A percentile compares a stretch with the other conserved stretches of the same genome.
Conservation (phyloP, 2,797 vertebrate genomes). For the Halcyon badia region DNA sequence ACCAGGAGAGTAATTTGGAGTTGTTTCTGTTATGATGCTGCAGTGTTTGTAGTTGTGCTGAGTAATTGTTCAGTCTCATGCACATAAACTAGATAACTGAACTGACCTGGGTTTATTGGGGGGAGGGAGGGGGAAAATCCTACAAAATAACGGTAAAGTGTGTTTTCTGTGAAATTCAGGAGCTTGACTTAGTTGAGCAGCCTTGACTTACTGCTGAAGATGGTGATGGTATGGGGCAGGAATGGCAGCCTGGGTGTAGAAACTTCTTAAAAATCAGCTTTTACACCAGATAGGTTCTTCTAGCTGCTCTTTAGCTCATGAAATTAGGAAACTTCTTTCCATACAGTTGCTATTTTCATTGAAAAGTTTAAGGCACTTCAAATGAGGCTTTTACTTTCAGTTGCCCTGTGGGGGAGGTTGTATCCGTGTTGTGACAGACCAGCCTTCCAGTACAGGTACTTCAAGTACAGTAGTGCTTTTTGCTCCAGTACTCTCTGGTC, state of each 20-base stretch:
- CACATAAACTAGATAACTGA: neutral
- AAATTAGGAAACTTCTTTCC: neutral
- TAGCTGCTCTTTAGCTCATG: neutral
- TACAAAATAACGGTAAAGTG: neutral
- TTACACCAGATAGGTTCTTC: neutral
- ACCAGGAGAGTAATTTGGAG: neutral
- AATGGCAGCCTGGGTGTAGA: neutral
- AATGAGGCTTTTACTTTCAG: neutral
- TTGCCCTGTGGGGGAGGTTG: neutral
- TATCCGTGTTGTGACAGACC: neutral
- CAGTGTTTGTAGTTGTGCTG: neutral
- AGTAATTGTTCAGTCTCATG: neutral
- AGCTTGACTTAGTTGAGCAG: neutral
- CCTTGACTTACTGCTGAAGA: neutral
- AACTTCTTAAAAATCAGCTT: neutral
- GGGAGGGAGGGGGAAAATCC: rapidly evolving
- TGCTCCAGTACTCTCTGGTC: neutral
- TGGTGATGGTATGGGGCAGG: neutral
- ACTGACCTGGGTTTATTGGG: neutral
- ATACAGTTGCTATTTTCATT: neutral
- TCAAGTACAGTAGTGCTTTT: neutral
- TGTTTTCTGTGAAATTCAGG: neutral
- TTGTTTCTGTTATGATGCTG: neutral
- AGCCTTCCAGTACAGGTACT: neutral
- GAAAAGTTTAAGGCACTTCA: neutral